These are phyloP conservation scores for Ia io DNA, from an alignment of 2,113 vertebrate species.

Conservation along the genomic window DNA sequence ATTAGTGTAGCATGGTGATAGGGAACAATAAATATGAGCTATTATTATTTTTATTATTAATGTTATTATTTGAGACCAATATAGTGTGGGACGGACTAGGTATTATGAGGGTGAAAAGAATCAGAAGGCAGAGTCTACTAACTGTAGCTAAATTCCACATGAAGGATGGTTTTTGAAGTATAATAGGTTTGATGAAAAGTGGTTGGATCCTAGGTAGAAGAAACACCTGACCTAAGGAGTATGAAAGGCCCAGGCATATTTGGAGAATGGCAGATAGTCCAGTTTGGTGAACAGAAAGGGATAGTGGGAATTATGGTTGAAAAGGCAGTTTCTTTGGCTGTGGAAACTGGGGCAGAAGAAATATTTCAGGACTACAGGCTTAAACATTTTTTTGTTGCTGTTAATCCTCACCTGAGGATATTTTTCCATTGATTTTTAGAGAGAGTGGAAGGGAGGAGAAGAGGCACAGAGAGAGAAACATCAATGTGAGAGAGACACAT, in stretches of 20 bases:
- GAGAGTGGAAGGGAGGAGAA: too few relatives aligned
- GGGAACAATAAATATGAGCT: neutral
- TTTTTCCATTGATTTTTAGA: too few relatives aligned
- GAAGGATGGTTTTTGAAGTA: neutral
- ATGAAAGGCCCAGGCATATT: neutral
- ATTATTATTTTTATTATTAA: neutral
- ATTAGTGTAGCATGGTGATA: neutral
- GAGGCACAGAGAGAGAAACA: too few relatives aligned
- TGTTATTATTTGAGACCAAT: neutral
- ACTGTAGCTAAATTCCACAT: neutral
- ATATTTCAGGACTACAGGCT: neutral
- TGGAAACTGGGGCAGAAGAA: neutral
- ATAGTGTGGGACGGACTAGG: neutral
- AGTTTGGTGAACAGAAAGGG: neutral
- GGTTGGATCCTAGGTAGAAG: neutral
- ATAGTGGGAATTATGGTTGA: neutral
- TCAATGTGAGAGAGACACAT: too few relatives aligned
- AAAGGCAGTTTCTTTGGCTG: neutral
- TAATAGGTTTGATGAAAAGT: neutral
- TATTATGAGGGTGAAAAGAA: neutral
- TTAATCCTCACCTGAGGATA: too few relatives aligned
- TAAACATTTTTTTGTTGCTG: neutral
- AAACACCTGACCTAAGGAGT: neutral
- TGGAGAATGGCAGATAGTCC: neutral
- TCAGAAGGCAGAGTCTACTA: neutral